Percentiles rank a stretch among this genome's conserved stretches.
phyloP scores from a whole-genome alignment of 2,797 vertebrate genomes.

The Thalassophryne amazonica region DNA sequence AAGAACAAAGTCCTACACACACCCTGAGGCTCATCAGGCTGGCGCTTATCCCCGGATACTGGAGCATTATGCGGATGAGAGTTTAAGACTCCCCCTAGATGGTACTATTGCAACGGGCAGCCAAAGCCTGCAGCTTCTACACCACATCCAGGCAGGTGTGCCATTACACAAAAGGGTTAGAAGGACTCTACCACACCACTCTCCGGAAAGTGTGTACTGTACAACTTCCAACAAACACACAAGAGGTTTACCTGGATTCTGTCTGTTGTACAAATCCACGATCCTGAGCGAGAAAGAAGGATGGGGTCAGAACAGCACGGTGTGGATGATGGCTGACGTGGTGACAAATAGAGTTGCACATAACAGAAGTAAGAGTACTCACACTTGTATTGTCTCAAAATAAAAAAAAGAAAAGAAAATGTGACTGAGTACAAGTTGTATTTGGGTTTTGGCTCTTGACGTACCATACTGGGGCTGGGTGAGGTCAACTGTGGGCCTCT shows the following conservation, averaged over 20 bases:
- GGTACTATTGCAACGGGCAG: no score
- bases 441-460: conserved; percentile 59
- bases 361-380: conserved; percentile 33
- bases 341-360: conserved; percentile 4
- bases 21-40: no score
- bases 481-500: not conserved
- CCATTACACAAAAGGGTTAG: not conserved
- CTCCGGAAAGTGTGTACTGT: not conserved
- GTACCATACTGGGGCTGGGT: conserved; percentile 38
- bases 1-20: no score
- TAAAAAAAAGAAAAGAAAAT: not conserved
- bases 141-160: not conserved
- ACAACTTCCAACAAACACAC: conserved; percentile 9
- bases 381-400: not conserved
- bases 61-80: no score
- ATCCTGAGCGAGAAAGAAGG: conserved; percentile 57
- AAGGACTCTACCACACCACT: conserved; percentile 12
- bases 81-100: no score
- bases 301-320: conserved; percentile 28
- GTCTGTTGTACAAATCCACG: conserved; percentile 29
- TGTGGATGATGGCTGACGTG: conserved; percentile 50
- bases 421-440: conserved; percentile 7
- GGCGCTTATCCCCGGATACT: no score
- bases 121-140: not conserved
- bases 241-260: conserved; percentile 10